A percentile compares a stretch with the other conserved stretches of the same genome.
phyloP scores from a whole-genome alignment of 2,888 invertebrate genomes.

The Heliconius sara region DNA sequence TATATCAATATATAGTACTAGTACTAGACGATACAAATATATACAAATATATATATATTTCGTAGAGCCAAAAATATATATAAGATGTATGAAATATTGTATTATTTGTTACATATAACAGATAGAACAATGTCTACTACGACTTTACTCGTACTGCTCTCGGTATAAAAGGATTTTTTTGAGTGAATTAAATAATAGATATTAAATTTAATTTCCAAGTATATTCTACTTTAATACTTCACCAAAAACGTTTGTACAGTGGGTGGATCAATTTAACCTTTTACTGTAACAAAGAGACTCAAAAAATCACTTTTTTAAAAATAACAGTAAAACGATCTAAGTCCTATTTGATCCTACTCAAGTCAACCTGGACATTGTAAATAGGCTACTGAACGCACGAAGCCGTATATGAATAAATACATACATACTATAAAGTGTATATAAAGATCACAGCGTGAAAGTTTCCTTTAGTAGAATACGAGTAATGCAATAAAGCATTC shows the following conservation, averaged over 20 bases:
- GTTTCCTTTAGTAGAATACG: neutral
- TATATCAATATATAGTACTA: slow-evolving; percentile 46
- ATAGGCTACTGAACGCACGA: neutral
- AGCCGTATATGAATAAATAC: neutral
- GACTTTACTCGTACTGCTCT: neutral
- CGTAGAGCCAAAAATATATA: neutral
- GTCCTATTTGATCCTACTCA: slow-evolving; percentile 3
- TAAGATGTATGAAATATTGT: neutral
- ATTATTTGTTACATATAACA: neutral
- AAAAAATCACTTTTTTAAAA: neutral
- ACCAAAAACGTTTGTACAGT: no score
- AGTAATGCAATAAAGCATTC: slow-evolving; percentile 20
- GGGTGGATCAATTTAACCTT: no score
- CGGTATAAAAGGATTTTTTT: neutral
- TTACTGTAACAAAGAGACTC: neutral
- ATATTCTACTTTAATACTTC: no score
- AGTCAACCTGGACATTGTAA: neutral
- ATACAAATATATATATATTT: neutral
- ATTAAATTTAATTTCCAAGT: no score
- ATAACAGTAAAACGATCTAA: neutral
- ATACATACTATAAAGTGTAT: neutral
- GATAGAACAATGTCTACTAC: neutral
- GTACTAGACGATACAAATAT: neutral
- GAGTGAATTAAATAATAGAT: no score
- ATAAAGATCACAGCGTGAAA: neutral